A percentile compares a stretch with the other conserved stretches of the same genome.
phyloP scores from a whole-genome alignment of 2,113 vertebrate species.

The Macquaria ambigua region DNA sequence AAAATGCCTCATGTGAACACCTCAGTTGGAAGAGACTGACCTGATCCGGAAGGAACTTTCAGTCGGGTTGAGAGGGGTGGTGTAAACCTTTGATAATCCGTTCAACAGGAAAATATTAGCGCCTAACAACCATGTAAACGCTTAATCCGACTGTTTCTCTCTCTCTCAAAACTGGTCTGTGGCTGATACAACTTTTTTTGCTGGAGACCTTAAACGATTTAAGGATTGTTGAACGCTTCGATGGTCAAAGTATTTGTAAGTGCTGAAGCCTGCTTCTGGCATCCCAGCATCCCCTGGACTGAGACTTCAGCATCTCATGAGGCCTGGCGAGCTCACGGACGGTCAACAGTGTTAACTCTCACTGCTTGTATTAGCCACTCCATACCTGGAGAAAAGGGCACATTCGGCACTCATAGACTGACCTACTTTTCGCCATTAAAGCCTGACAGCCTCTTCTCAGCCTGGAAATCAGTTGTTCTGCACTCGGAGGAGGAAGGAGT shows the following conservation, averaged over 20 bases:
- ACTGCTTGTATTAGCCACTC: constrained; percentile 44
- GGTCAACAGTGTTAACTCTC: constrained; percentile 24
- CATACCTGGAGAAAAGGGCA: constrained; percentile 52
- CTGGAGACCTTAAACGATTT: too few species aligned
- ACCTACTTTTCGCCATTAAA: constrained; percentile 62
- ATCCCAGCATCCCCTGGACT: background rate
- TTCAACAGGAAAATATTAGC: too few species aligned
- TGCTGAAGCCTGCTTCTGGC: constrained; percentile 23
- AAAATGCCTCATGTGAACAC: too few species aligned
- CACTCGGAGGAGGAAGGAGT: constrained; percentile 17
- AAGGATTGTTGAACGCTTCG: too few species aligned
- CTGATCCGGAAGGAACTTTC: too few species aligned
- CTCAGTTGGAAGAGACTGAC: too few species aligned
- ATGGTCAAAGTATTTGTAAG: background rate
- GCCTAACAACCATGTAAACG: too few species aligned
- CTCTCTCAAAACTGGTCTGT: too few species aligned
- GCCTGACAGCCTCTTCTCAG: constrained; percentile 36
- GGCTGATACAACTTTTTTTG: too few species aligned
- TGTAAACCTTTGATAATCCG: too few species aligned
- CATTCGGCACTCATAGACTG: constrained; percentile 38
- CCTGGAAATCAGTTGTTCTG: constrained; percentile 51
- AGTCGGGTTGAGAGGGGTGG: too few species aligned
- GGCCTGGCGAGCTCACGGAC: constrained; percentile 14
- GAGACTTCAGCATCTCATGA: constrained; percentile 11
- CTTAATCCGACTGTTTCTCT: too few species aligned